These are phyloP conservation scores for Amphipyra tragopoginis DNA, from an alignment of 2,888 invertebrate genomes.

Conservation along the genomic window DNA sequence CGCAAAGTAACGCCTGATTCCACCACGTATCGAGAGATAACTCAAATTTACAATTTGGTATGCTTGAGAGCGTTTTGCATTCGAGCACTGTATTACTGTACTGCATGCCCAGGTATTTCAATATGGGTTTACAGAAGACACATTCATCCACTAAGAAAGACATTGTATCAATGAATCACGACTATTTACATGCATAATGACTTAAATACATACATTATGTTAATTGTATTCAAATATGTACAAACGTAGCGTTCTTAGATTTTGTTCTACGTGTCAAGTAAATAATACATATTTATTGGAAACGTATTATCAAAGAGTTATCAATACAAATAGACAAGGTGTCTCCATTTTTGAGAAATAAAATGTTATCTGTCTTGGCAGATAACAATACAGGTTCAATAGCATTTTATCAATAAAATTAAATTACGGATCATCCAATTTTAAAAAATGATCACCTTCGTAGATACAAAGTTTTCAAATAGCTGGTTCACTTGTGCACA, in stretches of 20 bases:
- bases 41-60: too few species aligned
- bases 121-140: slow-evolving; percentile 12
- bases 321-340: not conserved
- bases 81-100: too few species aligned
- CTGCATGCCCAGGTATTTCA: slow-evolving; percentile 10
- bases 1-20: too few species aligned
- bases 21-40: too few species aligned
- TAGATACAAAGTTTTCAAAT: too few species aligned
- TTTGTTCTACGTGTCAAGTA: slow-evolving; percentile 19
- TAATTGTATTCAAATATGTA: slow-evolving; percentile 42
- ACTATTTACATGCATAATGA: slow-evolving; percentile 41
- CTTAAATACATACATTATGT: slow-evolving; percentile 51
- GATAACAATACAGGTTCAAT: slow-evolving; percentile 8
- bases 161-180: slow-evolving; percentile 49
- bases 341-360: not conserved
- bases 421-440: too few species aligned
- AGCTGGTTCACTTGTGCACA: too few species aligned
- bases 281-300: slow-evolving; percentile 9
- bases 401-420: not conserved
- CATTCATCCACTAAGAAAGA: slow-evolving; percentile 28
- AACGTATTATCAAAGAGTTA: slow-evolving; percentile 1
- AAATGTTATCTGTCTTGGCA: not conserved
- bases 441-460: too few species aligned
- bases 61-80: too few species aligned
- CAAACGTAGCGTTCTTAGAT: slow-evolving; percentile 9